phyloP scores from a whole-genome alignment of 1,140 invertebrate species.

The Colletes latitarsis region DNA sequence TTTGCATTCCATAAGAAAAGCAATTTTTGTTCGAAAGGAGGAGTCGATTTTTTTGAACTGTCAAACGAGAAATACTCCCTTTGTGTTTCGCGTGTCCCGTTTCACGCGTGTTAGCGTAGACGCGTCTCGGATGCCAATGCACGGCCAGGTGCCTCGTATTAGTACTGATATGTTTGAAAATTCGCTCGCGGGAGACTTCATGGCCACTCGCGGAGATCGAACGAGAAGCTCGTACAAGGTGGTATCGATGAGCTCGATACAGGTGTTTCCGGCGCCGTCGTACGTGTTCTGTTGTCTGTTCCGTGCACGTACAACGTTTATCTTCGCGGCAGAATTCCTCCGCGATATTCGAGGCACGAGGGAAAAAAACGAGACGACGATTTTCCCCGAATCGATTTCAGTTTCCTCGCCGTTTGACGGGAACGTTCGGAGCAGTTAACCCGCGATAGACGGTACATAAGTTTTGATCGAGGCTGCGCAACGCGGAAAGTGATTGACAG shows the following conservation, averaged over 20 bases:
- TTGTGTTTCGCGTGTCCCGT: conserved; percentile 16
- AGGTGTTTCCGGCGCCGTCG: background rate
- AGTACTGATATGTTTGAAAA: conserved; percentile 76
- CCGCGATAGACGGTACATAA: background rate
- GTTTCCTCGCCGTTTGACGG: background rate
- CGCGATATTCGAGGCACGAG: background rate
- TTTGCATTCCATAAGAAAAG: too few species aligned
- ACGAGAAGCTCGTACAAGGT: conserved; percentile 9
- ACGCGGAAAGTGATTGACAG: background rate
- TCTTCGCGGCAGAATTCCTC: conserved; percentile 11
- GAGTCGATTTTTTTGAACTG: too few species aligned
- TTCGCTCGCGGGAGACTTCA: conserved; percentile 68
- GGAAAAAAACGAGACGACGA: background rate
- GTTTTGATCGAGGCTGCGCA: background rate
- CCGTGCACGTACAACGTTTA: background rate
- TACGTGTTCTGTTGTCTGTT: background rate
- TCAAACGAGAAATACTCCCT: background rate
- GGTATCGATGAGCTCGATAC: conserved; percentile 14
- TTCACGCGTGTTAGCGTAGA: conserved; percentile 3
- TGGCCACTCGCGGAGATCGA: conserved; percentile 23
- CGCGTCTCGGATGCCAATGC: conserved; percentile 33
- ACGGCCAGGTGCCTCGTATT: conserved; percentile 33
- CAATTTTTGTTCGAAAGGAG: too few species aligned
- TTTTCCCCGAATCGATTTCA: conserved; percentile 17
- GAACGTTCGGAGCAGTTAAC: background rate